Evolutionary conservation across 2,888 invertebrate genomes (phyloP), one percentile per base, ranked within the genome.

Genomic region (Hipparchia semele): DNA sequence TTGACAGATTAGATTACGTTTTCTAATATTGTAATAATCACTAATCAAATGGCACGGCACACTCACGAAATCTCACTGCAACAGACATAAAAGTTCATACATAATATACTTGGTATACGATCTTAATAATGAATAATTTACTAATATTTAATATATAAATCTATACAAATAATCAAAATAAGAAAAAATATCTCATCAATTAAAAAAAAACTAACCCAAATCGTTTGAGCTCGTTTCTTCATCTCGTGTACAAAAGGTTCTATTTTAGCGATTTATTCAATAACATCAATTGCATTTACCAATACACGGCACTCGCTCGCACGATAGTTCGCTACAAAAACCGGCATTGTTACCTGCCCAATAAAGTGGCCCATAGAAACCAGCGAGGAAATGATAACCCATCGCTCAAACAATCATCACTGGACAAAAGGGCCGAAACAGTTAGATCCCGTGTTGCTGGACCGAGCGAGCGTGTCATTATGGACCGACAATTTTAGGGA

Each of bases 351-450:
- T 85, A 83, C 84, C 85, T 82, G 85, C 84, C 78, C 23, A 23
- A 23, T 23, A 87, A 87, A 86, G 84, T 73, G 65, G 69, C 54
- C 67, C 65, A 70, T 66, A 71, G 68, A 69, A 71, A 68, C 68
- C 72, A 64, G 56, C 66, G 61, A 70, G 64, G 71, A 84, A 86
- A 86, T 86, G 78, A 86, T 87, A 85, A 83, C 79, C 86, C 86
- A 86, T 88, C 86, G 84, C 82, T 87, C 88, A 84, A 81, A 87
- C 89, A 87, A 87, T 88, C 86, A 89, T 84, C 84, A 76, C 80
- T 84, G 80, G 84, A 91, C 90, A 91, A 91, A 91, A 91, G 91
- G 90, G 86, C 88, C 88, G 82, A 86, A 88, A 90, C 88, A 88
- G 89, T 89, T 88, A 88, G 80, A 83, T 79, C 82, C 81, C 78